Evolutionary conservation across 2,888 invertebrate species (phyloP).

Genomic region (Aleiodes alternator): DNA sequence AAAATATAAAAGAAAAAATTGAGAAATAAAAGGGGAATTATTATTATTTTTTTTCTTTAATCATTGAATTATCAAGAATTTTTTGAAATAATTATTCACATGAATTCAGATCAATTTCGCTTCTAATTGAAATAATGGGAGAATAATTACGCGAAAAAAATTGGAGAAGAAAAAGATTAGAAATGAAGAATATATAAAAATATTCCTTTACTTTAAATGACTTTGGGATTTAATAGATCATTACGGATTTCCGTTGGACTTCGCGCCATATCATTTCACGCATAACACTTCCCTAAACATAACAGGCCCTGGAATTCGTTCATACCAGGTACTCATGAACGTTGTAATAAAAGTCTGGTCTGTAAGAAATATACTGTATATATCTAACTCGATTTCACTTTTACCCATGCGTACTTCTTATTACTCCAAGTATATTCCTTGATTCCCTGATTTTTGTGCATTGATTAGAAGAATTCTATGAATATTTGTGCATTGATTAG

Average conservation of each 20-base stretch:
- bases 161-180: too few relatives aligned
- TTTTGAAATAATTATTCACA: neutral
- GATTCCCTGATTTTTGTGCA: neutral
- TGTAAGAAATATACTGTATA: conserved; percentile 31
- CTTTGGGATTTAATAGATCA: conserved; percentile 13
- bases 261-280: conserved; percentile 40
- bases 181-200: neutral
- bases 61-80: neutral
- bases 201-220: neutral
- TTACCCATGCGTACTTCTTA: conserved; percentile 47
- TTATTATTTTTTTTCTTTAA: neutral
- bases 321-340: conserved; percentile 39
- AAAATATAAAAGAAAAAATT: neutral
- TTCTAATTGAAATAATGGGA: neutral
- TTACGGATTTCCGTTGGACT: conserved; percentile 44
- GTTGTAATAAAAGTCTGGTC: conserved; percentile 46
- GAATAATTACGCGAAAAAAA: neutral
- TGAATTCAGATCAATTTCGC: neutral
- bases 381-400: conserved; percentile 47
- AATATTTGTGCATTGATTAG: too few relatives aligned
- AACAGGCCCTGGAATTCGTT: conserved; percentile 46
- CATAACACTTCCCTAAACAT: conserved; percentile 49
- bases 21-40: neutral
- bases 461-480: too few relatives aligned
- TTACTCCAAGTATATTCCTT: conserved; percentile 34